Conservation (phyloP, 2,797 vertebrate species). For the Xenops minutus region DNA sequence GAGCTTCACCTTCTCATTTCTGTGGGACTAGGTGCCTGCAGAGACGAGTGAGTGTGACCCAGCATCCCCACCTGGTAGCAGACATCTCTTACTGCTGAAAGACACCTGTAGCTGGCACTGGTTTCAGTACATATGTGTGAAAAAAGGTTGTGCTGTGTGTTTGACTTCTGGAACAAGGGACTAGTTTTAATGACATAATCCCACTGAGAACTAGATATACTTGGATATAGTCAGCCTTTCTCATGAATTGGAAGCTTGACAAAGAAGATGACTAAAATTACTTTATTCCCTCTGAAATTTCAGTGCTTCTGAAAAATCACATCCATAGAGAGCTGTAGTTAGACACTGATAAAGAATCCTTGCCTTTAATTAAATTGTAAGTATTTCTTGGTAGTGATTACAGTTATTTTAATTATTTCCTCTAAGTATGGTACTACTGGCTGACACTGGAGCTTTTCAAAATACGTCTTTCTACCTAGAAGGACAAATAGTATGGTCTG, state of each 20-base stretch:
- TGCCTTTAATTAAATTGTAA: conserved; percentile 63
- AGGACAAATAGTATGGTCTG: not conserved
- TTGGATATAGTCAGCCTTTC: not conserved
- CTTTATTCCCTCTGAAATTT: conserved; percentile 53
- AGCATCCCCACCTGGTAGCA: not conserved
- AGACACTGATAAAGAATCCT: conserved; percentile 25
- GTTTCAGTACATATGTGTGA: accelerated
- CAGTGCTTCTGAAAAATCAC: conserved; percentile 22
- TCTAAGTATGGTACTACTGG: not conserved
- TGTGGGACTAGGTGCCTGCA: not conserved
- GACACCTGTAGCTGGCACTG: not conserved
- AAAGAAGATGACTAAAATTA: conserved; percentile 2
- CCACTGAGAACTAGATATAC: not conserved
- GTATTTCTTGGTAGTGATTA: conserved; percentile 41
- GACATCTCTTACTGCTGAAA: not conserved
- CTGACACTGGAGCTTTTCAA: not conserved
- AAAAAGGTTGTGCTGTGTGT: not conserved
- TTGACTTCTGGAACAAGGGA: not conserved
- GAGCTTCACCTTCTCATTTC: not conserved
- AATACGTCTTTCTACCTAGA: not conserved
- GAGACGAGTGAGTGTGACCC: not conserved
- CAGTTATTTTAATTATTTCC: conserved; percentile 55
- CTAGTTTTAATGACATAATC: not conserved
- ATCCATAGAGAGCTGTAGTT: conserved; percentile 37
- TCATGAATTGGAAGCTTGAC: not conserved